These are phyloP conservation scores for Galeruca laticollis DNA, from an alignment of 2,888 invertebrate species.

Conservation along the genomic window DNA sequence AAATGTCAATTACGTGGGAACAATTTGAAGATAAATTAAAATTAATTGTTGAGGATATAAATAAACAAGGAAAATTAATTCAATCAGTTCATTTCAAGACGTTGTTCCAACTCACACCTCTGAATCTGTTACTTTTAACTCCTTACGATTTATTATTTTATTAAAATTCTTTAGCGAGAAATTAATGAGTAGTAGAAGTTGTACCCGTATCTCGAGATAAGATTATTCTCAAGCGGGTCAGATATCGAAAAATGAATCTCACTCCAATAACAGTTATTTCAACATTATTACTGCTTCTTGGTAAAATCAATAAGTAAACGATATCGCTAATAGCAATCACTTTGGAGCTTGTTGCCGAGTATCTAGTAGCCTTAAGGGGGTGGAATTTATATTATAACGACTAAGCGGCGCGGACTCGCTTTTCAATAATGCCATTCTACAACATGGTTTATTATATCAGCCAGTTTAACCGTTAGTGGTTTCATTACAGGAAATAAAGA, in stretches of 20 bases:
- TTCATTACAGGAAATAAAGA: slow-evolving; percentile 3
- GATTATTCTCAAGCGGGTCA: slow-evolving; percentile 1
- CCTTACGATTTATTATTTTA: neutral
- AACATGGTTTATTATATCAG: slow-evolving; percentile 12
- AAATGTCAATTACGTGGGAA: no score
- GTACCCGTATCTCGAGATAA: slow-evolving; percentile 9
- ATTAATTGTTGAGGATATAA: no score
- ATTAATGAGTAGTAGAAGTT: slow-evolving; percentile 7
- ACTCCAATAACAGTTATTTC: slow-evolving; percentile 42
- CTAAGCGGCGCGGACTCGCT: slow-evolving; percentile 36
- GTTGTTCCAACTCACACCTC: no score
- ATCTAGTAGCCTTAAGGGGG: slow-evolving; percentile 43
- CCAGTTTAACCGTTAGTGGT: neutral
- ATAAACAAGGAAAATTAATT: no score
- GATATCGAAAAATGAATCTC: slow-evolving; percentile 39
- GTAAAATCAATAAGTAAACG: slow-evolving; percentile 45
- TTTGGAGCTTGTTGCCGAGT: slow-evolving; percentile 38
- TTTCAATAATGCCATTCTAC: slow-evolving; percentile 38
- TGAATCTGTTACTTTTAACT: neutral
- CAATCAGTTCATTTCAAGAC: no score
- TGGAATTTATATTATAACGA: slow-evolving; percentile 39
- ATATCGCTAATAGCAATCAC: slow-evolving; percentile 44
- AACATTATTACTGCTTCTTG: slow-evolving; percentile 37
- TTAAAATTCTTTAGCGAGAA: neutral
- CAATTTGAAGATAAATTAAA: no score